Evolutionary conservation across 2,888 invertebrate genomes (phyloP), one percentile per base, ranked within the genome.

Genomic region (Eueremaeus valkanovi): DNA sequence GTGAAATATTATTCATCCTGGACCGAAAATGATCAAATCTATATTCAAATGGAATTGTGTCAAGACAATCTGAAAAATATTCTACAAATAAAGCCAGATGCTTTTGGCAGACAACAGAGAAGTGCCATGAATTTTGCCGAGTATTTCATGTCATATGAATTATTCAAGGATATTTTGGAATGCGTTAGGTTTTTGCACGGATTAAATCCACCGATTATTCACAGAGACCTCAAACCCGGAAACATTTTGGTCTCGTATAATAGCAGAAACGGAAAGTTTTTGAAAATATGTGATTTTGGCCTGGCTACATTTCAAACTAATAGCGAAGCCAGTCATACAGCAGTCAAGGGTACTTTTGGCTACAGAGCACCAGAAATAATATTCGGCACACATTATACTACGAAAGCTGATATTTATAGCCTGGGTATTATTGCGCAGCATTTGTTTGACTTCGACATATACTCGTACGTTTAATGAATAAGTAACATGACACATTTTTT

Each of bases 261-360:
- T 6, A 5, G 16, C 18, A 36, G 36, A 18, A 1, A n/a, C n/a
- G n/a, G n/a, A n/a, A n/a, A n/a, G n/a, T n/a, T n/a, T 66, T 2
- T 66, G 3, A 66, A 66, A n/a, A 13, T 66, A n/a, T 33, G 68
- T 68, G 68, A 68, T 33, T 42, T 68, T 40, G 68, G 68, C 24
- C 24, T 68, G 18, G 27, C 27, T 31, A 16, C 16, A 3, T 13
- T 3, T 45, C 45, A 45, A 3, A 18, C 9, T 11, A 45, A 45
- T 13, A 45, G 11, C 16, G 45, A 3, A 16, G 16, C 2, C 11
- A 61, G 27, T 18, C 61, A 61, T 18, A 31, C 61, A 18, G 1
- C 6, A 61, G 24, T 8, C 16, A 6, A 11, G 31, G 61, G 61
- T 18, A 61, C 27, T 18, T 11, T 3, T 31, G 16, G 13, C 29